Evolutionary conservation across 2,797 vertebrate species (phyloP), one percentile per base, ranked within the genome.

Genomic region (Sebastes hopkinsi): DNA sequence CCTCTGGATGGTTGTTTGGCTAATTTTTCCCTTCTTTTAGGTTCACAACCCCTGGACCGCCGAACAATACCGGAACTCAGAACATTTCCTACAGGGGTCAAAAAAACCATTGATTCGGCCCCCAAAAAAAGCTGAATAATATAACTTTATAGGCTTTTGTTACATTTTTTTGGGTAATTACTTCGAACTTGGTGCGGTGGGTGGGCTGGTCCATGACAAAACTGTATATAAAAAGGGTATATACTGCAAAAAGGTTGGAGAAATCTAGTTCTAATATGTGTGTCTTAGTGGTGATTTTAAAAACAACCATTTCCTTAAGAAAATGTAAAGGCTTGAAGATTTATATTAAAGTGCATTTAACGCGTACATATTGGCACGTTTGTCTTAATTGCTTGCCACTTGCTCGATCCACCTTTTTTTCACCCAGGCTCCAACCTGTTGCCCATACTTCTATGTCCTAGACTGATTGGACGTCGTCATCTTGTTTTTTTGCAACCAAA

Each of bases 301-400:
- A 46, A 46, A 46, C 6, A 46, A 46, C 14, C 0, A 18, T 46
- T 16, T 42, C 14, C 7, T 46, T 7, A 16, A 46, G 42, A 46
- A 46, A 46, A 46, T 18, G 14, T 2, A 46, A 46, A 18, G 42
- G 42, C 42, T 18, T 46, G 42, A 46, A 18, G 42, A 46, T 42
- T 42, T 46, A 46, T 46, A 18, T 46, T 0, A 46, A 46, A 46
- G 3, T 0, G 0, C 16, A 46, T 46, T 46, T 46, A 46, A 46
- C 42, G 0, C 14, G 16, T 46, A 46, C 0, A 46, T 18, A 0
- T 18, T 16, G 42, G 42, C 42, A 46, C 42, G 6, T n/a, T n/a
- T 29, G 50, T 29, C 46, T 34, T 38, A 22, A 67, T 54, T 67
- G 25, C 27, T 1, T 3, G 14, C 0, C 16, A 22, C 30, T 34